Evolutionary conservation across 2,113 vertebrate genomes (phyloP).

Genomic region (Corydoras maculifer): DNA sequence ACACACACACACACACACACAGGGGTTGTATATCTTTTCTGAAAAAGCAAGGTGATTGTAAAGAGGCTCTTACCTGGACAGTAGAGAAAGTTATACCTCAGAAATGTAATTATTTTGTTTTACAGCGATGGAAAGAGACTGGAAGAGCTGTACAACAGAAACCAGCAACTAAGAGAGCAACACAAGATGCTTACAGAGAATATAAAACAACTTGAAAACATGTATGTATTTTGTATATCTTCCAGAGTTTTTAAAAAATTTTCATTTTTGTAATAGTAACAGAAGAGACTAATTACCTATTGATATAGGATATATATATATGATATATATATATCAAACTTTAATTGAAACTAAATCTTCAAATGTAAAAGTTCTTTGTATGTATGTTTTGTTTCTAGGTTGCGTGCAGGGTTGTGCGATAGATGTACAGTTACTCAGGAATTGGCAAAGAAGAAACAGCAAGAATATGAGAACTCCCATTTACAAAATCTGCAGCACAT

Average conservation of each 20-base stretch:
- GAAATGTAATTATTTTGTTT: not conserved
- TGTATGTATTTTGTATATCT: slow-evolving; percentile 57
- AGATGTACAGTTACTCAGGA: slow-evolving; percentile 93
- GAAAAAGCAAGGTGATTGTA: not conserved
- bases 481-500: slow-evolving; percentile 86
- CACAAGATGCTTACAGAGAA: slow-evolving; percentile 86
- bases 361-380: not conserved
- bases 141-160: slow-evolving; percentile 87
- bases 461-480: slow-evolving; percentile 77
- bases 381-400: slow-evolving; percentile 56
- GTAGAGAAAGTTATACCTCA: not conserved
- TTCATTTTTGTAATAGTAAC: too few species aligned
- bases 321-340: too few species aligned
- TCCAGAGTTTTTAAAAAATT: too few species aligned
- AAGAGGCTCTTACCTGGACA: not conserved
- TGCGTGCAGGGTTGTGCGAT: slow-evolving; percentile 90
- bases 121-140: slow-evolving; percentile 82
- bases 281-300: too few species aligned
- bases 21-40: too few species aligned
- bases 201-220: slow-evolving; percentile 87
- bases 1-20: too few species aligned
- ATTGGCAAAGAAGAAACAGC: slow-evolving; percentile 81
- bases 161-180: slow-evolving; percentile 89
- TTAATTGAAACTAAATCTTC: too few species aligned
- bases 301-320: too few species aligned